Conservation (phyloP, 1,140 invertebrate species). For the Drusus annulatus region DNA sequence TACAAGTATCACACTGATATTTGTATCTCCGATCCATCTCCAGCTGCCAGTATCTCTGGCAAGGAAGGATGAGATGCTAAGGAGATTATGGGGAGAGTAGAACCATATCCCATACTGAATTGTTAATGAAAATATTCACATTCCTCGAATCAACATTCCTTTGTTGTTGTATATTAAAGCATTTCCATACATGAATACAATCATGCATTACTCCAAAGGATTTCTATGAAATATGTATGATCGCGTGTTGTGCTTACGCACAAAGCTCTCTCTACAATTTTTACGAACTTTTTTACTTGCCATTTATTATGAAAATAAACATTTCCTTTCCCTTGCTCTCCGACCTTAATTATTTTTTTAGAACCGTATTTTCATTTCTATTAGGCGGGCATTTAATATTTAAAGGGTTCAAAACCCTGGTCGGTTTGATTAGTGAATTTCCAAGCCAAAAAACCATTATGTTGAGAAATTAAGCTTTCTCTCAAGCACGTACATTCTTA, state of each 20-base stretch:
- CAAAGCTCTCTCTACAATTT: not conserved
- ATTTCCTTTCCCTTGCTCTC: too few relatives aligned
- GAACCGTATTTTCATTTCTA: too few relatives aligned
- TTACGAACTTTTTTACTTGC: not conserved
- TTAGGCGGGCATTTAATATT: too few relatives aligned
- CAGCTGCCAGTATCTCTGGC: not conserved
- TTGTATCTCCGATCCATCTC: not conserved
- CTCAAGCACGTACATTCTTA: too few relatives aligned
- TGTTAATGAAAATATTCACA: conserved; percentile 38
- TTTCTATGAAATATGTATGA: too few relatives aligned
- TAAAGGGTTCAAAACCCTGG: too few relatives aligned
- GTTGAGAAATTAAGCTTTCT: too few relatives aligned
- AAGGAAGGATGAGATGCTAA: conserved; percentile 10
- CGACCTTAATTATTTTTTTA: too few relatives aligned
- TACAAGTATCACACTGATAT: not conserved
- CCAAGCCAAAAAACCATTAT: too few relatives aligned
- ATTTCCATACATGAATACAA: conserved; percentile 23
- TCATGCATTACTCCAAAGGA: not conserved
- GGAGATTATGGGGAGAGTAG: conserved; percentile 14
- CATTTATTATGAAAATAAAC: not conserved
- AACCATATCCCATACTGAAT: conserved; percentile 34
- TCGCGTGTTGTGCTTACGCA: too few relatives aligned
- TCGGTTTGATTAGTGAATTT: too few relatives aligned
- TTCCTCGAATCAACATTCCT: conserved; percentile 4
- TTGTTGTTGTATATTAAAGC: conserved; percentile 15